A percentile compares a stretch with the other conserved stretches of the same genome.
These are phyloP conservation scores for Xenotilapia caudafasciata DNA, from an alignment of 2,113 vertebrate species.

Conservation along the genomic window DNA sequence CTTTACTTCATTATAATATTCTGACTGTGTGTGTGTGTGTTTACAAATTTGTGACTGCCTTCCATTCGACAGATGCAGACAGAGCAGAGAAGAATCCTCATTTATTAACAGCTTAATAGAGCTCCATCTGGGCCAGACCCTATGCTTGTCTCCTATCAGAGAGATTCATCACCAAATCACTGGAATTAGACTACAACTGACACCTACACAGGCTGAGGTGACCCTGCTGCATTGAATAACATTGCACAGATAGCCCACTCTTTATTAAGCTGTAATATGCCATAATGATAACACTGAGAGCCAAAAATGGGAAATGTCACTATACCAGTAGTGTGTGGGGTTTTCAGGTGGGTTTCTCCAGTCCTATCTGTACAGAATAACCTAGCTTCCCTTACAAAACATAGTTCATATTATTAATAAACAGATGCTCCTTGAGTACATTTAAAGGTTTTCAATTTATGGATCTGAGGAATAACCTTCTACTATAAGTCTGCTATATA, in stretches of 20 bases:
- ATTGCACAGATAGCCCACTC: not conserved
- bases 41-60: conserved; percentile 75
- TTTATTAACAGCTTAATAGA: conserved; percentile 89
- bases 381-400: not conserved
- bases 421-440: not conserved
- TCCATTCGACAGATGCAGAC: conserved; percentile 85
- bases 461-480: not conserved
- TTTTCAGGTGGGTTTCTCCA: not conserved
- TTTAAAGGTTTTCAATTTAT: not conserved
- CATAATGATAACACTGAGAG: not conserved
- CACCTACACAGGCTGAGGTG: conserved; percentile 56
- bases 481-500: not conserved
- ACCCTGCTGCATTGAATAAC: conserved; percentile 38
- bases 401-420: not conserved
- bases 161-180: conserved; percentile 73
- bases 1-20: conserved; percentile 84
- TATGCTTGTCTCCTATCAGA: conserved; percentile 78
- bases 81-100: conserved; percentile 75
- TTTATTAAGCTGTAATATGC: conserved; percentile 9
- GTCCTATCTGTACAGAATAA: not conserved
- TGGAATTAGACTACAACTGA: conserved; percentile 73
- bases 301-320: not conserved
- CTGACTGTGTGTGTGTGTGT: conserved; percentile 62
- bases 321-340: not conserved
- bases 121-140: conserved; percentile 82